phyloP scores from a whole-genome alignment of 2,113 vertebrate genomes.

The Hippocampus comes region DNA sequence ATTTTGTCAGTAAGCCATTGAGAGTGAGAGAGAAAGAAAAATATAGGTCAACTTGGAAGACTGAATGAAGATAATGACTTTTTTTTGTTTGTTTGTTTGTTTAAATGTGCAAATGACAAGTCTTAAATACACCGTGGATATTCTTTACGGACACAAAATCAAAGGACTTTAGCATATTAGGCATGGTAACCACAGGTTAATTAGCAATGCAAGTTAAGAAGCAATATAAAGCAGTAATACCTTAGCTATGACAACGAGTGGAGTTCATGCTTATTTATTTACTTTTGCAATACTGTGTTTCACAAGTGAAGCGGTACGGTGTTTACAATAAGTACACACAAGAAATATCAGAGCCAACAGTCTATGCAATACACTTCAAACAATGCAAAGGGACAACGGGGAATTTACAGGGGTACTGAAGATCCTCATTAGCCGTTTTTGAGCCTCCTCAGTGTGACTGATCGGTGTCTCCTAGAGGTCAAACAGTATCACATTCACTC shows the following conservation, averaged over 20 bases:
- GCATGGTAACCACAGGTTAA: not conserved
- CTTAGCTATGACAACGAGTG: not conserved
- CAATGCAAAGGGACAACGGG: slow-evolving; percentile 6
- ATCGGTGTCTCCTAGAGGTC: slow-evolving; percentile 78
- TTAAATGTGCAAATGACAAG: not conserved
- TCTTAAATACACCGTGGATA: not conserved
- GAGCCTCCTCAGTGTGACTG: slow-evolving; percentile 83
- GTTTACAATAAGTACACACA: not conserved
- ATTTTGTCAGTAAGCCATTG: slow-evolving; percentile 33
- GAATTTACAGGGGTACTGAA: slow-evolving; percentile 83
- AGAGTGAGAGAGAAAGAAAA: slow-evolving; percentile 13
- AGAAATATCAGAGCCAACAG: not conserved
- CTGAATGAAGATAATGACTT: slow-evolving; percentile 3
- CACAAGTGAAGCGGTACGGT: not conserved
- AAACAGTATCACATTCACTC: slow-evolving; percentile 73
- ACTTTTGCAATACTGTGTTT: not conserved
- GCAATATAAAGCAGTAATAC: not conserved
- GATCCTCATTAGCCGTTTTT: slow-evolving; percentile 89
- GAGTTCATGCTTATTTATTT: not conserved
- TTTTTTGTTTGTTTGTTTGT: too few relatives aligned
- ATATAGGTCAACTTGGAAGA: slow-evolving; percentile 26
- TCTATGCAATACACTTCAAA: slow-evolving; percentile 11
- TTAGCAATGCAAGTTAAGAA: not conserved
- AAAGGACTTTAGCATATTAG: slow-evolving; percentile 5
- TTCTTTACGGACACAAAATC: not conserved